Evolutionary conservation across 2,113 vertebrate species (phyloP).

Genomic region (Sula dactylatra): DNA sequence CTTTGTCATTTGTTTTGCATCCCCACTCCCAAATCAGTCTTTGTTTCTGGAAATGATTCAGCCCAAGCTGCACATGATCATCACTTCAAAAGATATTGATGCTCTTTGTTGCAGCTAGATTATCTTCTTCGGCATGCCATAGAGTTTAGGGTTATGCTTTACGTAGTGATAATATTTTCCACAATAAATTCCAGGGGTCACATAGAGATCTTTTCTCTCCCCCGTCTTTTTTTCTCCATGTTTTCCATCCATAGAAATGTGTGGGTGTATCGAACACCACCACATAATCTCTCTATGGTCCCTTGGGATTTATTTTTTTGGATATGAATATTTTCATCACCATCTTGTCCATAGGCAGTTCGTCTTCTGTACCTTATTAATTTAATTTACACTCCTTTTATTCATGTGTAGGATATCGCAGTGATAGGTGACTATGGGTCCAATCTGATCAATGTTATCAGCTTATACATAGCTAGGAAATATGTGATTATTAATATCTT

Average conservation of each 20-base stretch:
- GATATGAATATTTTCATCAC: neutral
- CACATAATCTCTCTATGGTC: rapidly evolving
- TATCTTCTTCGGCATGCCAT: neutral
- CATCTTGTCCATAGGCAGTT: neutral
- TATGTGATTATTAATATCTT: neutral
- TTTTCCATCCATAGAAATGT: neutral
- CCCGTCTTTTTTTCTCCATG: neutral
- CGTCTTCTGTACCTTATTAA: neutral
- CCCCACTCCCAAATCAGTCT: neutral
- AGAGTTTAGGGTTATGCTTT: neutral
- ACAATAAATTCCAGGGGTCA: neutral
- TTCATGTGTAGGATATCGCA: neutral
- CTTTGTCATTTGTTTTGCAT: neutral
- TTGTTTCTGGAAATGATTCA: neutral
- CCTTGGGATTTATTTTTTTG: neutral
- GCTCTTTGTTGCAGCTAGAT: neutral
- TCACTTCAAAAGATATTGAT: neutral
- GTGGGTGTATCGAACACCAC: neutral
- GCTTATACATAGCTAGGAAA: neutral
- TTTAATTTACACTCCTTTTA: neutral
- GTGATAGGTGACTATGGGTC: neutral
- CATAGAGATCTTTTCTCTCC: neutral
- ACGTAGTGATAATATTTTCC: neutral
- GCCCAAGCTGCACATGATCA: neutral
- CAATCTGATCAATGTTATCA: neutral